Percentiles rank a stretch among this genome's conserved stretches.
phyloP scores from a whole-genome alignment of 1,140 invertebrate genomes.

The Coenobita brevimanus region DNA sequence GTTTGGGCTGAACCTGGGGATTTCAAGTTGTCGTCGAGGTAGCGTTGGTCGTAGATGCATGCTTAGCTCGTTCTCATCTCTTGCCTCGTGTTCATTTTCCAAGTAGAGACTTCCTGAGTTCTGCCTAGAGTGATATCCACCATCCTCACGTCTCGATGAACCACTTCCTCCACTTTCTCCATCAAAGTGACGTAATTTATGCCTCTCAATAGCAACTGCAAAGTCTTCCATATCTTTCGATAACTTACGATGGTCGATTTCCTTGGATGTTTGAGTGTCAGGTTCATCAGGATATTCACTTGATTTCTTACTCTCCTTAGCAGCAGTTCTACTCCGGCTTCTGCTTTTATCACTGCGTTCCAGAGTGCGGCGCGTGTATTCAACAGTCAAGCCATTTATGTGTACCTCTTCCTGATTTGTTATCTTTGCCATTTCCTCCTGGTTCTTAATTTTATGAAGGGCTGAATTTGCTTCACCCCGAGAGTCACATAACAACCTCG shows the following conservation, averaged over 20 bases:
- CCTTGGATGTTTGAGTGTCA: neutral
- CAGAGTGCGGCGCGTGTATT: constrained; percentile 57
- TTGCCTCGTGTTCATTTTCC: constrained; percentile 65
- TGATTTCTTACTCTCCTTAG: constrained; percentile 21
- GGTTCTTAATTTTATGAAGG: constrained; percentile 56
- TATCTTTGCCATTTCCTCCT: constrained; percentile 52
- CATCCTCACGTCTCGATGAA: constrained; percentile 60
- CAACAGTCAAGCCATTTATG: constrained; percentile 62
- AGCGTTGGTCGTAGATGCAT: constrained; percentile 83
- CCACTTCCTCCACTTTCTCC: constrained; percentile 50
- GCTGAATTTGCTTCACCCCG: constrained; percentile 36
- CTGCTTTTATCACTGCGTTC: constrained; percentile 53
- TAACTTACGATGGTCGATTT: constrained; percentile 43
- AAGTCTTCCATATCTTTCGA: constrained; percentile 66
- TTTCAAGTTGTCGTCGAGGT: constrained; percentile 83
- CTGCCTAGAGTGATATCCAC: constrained; percentile 68
- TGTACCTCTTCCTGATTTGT: constrained; percentile 52
- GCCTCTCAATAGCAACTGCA: constrained; percentile 60
- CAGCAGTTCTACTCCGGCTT: constrained; percentile 41
- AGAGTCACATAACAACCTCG: constrained; percentile 18
- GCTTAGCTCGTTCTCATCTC: constrained; percentile 77
- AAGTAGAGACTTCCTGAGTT: constrained; percentile 67
- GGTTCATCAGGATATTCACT: neutral
- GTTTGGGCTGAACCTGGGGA: constrained; percentile 85
- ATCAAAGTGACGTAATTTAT: constrained; percentile 48